Evolutionary conservation across 2,888 invertebrate species (phyloP), one percentile per base, ranked within the genome.

Genomic region (Plebejus melissa): DNA sequence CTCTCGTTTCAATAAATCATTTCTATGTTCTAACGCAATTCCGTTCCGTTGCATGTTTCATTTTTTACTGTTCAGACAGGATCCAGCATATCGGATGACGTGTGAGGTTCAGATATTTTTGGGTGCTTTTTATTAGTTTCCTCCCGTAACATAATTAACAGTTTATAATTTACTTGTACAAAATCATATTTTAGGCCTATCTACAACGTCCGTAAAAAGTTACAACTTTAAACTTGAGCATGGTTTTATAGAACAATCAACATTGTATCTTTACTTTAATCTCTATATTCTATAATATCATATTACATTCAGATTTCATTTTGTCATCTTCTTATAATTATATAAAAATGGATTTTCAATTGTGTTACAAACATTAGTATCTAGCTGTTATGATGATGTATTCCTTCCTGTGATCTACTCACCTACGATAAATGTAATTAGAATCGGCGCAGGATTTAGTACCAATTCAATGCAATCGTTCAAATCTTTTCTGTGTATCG

Each of bases 1-100:
- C 86, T 84, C 83, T 85, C 80, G 82, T 78, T 79, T 76, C 79
- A 85, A 88, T 91, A 91, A 90, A 91, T 91, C 89, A 90, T 90
- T 89, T 90, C 89, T 54, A 54, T 54, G 54, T 54, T 54, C 54
- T 87, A 85, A 87, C 86, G 84, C 86, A 81, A 90, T 89, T 86
- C 88, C 88, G 87, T 90, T 89, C 81, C 88, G 88, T 88, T 89
- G 87, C 82, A 82, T 84, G 86, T 82, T 85, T 80, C 79, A 82
- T 84, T 86, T 90, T 90, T 88, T 85, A 85, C 82, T 77, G 87
- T 82, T 84, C 90, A 88, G 84, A 83, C 90, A 90, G 91, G 90
- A 91, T 90, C 86, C 88, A 76, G 78, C 82, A 88, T 90, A 82
- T 92, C 91, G 84, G 81, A 82, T 91, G 82, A 83, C 90, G 80